Evolutionary conservation across 2,113 vertebrate genomes (phyloP).

Genomic region (Sterrhoptilus dennistouni): DNA sequence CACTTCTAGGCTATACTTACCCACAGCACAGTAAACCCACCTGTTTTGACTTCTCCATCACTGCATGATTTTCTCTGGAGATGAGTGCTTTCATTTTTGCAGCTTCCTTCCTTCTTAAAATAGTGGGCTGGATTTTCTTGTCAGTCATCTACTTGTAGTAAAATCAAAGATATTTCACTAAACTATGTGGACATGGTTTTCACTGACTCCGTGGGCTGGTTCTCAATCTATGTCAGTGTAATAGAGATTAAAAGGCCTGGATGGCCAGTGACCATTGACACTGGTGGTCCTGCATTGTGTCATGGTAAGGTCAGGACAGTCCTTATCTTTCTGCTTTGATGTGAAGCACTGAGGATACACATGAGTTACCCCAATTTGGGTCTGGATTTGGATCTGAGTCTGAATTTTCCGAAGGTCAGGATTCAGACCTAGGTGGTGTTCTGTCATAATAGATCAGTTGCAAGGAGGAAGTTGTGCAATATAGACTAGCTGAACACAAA

Average conservation of each 20-base stretch:
- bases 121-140: background rate
- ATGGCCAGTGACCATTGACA: background rate
- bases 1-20: background rate
- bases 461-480: background rate
- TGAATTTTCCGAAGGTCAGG: background rate
- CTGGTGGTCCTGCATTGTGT: background rate
- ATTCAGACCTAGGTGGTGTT: background rate
- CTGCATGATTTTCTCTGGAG: background rate
- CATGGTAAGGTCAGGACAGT: background rate
- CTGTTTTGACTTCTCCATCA: background rate
- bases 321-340: conserved; percentile 45
- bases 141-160: background rate
- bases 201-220: background rate
- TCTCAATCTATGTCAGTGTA: background rate
- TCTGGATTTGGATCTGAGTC: background rate
- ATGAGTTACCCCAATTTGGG: background rate
- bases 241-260: background rate
- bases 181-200: background rate
- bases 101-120: background rate
- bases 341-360: background rate
- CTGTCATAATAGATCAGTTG: background rate
- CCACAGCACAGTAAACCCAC: background rate
- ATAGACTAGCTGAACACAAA: background rate
- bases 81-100: background rate
- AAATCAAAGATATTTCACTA: background rate